A percentile compares a stretch with the other conserved stretches of the same genome.
phyloP scores from a whole-genome alignment of 2,888 invertebrate genomes.

The Entomobrya proxima region DNA sequence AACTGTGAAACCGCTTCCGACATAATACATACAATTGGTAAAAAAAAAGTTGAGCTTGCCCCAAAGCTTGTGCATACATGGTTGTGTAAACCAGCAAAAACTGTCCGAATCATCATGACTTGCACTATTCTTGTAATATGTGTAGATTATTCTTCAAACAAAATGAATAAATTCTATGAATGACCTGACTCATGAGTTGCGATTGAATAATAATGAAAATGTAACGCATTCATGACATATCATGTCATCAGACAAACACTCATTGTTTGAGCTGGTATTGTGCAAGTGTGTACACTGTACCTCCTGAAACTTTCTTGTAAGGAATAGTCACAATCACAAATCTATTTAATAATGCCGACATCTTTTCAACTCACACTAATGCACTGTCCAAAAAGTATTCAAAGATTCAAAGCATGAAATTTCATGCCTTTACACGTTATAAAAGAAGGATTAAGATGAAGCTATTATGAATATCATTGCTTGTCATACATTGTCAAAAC shows the following conservation, averaged over 20 bases:
- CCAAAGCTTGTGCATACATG: not conserved
- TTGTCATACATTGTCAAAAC: constrained; percentile 27
- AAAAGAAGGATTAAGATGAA: not conserved
- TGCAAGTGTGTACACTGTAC: constrained; percentile 19
- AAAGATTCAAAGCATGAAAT: not conserved
- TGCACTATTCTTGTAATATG: constrained; percentile 18
- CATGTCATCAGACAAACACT: constrained; percentile 49
- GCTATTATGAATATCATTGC: not conserved
- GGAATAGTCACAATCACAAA: constrained; percentile 15
- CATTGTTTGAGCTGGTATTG: constrained; percentile 44
- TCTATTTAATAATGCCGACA: constrained; percentile 41
- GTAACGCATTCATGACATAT: constrained; percentile 48
- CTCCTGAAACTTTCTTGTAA: constrained; percentile 16
- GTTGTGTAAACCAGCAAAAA: no score
- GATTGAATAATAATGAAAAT: constrained; percentile 39
- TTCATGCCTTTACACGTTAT: not conserved
- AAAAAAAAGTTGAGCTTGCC: not conserved
- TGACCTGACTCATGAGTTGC: constrained; percentile 35
- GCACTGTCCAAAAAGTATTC: constrained; percentile 23
- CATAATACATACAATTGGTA: no score
- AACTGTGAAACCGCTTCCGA: no score
- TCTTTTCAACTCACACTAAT: not conserved
- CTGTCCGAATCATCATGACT: constrained; percentile 32
- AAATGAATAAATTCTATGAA: constrained; percentile 48
- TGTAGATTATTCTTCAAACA: not conserved